These are phyloP conservation scores for Trichoplusia ni DNA, from an alignment of 1,140 invertebrate species.

Conservation along the genomic window DNA sequence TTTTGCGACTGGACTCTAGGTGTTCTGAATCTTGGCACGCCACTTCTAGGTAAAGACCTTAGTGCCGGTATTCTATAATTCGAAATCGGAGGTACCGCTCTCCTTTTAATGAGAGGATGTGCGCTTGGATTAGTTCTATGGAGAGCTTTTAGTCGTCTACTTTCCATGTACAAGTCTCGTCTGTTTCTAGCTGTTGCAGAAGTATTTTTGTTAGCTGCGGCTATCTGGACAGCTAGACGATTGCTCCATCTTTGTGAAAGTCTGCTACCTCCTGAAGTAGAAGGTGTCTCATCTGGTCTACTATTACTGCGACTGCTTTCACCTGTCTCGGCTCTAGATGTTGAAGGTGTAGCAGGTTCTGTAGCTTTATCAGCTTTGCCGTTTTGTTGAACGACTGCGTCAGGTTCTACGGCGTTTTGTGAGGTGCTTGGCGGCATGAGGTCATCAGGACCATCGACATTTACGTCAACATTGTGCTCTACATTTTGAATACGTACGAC, in stretches of 20 bases:
- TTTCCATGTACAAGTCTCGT: constrained; percentile 70
- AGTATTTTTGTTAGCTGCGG: constrained; percentile 73
- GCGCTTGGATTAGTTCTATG: constrained; percentile 71
- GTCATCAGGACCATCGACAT: constrained; percentile 66
- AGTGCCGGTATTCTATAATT: constrained; percentile 69
- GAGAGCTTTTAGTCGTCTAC: constrained; percentile 66
- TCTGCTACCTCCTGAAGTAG: constrained; percentile 28
- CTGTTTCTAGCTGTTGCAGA: constrained; percentile 70
- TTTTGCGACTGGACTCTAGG: constrained; percentile 36
- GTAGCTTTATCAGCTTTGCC: background rate
- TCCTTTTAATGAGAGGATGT: constrained; percentile 67
- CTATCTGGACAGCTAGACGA: constrained; percentile 74
- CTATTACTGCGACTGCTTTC: constrained; percentile 4
- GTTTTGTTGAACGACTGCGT: background rate
- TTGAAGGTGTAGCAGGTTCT: constrained; percentile 1
- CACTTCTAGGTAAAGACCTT: constrained; percentile 49
- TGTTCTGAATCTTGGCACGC: constrained; percentile 20
- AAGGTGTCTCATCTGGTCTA: constrained; percentile 12
- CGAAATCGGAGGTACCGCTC: constrained; percentile 57
- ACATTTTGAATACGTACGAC: constrained; percentile 66
- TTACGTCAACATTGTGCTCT: constrained; percentile 64
- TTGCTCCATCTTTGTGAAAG: constrained; percentile 64
- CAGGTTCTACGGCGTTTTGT: background rate
- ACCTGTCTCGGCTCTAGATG: background rate
- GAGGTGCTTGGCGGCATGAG: constrained; percentile 22